These are phyloP conservation scores for Leptobrachium leishanense DNA, from an alignment of 2,113 vertebrate species.

Conservation along the genomic window DNA sequence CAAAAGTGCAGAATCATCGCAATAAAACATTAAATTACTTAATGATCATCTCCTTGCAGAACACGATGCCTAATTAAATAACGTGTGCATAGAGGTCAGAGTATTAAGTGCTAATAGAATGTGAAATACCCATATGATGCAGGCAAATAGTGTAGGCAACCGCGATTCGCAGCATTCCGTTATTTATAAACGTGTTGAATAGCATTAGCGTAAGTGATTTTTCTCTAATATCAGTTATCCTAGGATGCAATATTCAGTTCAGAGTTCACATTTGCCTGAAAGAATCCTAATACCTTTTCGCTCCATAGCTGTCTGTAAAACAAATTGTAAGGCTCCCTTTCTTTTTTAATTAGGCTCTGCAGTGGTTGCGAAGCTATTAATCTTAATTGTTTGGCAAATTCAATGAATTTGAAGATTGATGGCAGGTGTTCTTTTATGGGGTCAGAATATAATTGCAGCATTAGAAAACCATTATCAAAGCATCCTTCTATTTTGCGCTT, in stretches of 20 bases:
- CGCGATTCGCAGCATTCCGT: neutral
- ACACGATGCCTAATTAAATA: neutral
- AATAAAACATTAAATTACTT: neutral
- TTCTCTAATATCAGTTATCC: neutral
- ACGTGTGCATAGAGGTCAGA: no score
- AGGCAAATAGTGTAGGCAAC: neutral
- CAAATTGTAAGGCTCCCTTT: constrained; percentile 31
- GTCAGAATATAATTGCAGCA: constrained; percentile 38
- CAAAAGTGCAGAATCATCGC: constrained; percentile 46
- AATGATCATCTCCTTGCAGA: neutral
- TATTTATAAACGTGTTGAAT: neutral
- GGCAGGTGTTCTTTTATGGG: constrained; percentile 45
- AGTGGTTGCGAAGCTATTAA: constrained; percentile 41
- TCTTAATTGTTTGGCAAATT: constrained; percentile 41
- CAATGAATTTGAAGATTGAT: constrained; percentile 41
- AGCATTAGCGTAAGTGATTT: neutral
- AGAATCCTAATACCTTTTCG: constrained; percentile 6
- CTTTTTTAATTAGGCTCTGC: constrained; percentile 38
- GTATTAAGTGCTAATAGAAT: no score
- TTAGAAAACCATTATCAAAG: constrained; percentile 45
- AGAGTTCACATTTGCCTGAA: constrained; percentile 29
- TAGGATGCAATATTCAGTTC: constrained; percentile 12
- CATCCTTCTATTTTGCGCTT: constrained; percentile 25
- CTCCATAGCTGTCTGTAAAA: constrained; percentile 40
- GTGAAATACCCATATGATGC: neutral